These are phyloP conservation scores for Planiliza haematocheilus DNA, from an alignment of 2,113 vertebrate genomes.

Conservation along the genomic window DNA sequence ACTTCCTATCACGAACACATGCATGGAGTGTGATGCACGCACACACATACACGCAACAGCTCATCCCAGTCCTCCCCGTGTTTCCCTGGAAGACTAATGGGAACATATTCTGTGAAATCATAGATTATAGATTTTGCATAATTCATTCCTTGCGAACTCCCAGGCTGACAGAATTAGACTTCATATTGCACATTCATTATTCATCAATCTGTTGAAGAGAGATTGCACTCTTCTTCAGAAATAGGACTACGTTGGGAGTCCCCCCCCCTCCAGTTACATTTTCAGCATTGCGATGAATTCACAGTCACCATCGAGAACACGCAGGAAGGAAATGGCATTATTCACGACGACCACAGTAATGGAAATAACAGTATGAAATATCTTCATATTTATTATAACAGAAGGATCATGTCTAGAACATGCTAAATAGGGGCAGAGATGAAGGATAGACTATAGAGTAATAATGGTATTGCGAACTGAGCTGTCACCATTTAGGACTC, in stretches of 20 bases:
- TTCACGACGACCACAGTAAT: not conserved
- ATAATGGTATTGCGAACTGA: too few species aligned
- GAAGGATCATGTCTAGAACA: too few species aligned
- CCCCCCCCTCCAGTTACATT: too few species aligned
- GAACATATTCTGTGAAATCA: slow-evolving; percentile 1
- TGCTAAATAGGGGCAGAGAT: too few species aligned
- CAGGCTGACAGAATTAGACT: slow-evolving; percentile 11
- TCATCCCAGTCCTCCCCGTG: not conserved
- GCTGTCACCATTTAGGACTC: too few species aligned
- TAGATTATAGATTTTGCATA: slow-evolving; percentile 30
- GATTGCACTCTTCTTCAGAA: not conserved
- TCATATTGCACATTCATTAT: slow-evolving; percentile 32
- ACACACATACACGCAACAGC: not conserved
- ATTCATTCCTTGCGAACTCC: slow-evolving; percentile 26
- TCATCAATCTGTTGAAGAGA: slow-evolving; percentile 13
- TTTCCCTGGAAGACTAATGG: not conserved
- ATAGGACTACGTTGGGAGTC: too few species aligned
- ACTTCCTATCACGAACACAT: slow-evolving; percentile 26
- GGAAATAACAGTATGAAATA: not conserved
- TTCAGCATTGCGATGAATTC: not conserved
- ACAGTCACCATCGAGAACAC: not conserved
- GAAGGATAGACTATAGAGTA: too few species aligned
- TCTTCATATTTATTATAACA: not conserved
- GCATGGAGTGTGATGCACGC: slow-evolving; percentile 2
- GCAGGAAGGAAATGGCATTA: not conserved